Percentiles rank a stretch among this genome's conserved stretches.
These are phyloP conservation scores for Drepana falcataria DNA, from an alignment of 2,888 invertebrate species.

Conservation along the genomic window DNA sequence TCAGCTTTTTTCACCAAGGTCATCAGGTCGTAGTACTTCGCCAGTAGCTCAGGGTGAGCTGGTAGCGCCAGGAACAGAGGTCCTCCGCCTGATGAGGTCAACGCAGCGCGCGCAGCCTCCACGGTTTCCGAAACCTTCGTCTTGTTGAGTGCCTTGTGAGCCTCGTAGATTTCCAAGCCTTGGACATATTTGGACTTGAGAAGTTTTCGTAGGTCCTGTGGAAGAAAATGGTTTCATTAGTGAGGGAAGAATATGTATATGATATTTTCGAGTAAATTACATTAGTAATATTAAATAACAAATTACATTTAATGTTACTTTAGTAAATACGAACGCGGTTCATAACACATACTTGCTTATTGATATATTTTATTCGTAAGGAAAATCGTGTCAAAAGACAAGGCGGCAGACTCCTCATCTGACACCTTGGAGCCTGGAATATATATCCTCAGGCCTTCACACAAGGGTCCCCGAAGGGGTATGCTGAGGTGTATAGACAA, in stretches of 20 bases:
- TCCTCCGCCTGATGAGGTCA: constrained; percentile 70
- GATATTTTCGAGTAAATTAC: too few relatives aligned
- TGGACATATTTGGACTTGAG: constrained; percentile 78
- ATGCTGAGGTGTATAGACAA: too few relatives aligned
- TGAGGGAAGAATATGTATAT: neutral
- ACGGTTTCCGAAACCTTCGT: constrained; percentile 69
- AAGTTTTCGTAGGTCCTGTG: constrained; percentile 74
- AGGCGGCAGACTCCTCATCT: too few relatives aligned
- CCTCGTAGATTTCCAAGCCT: constrained; percentile 77
- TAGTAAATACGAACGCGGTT: too few relatives aligned
- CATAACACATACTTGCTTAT: too few relatives aligned
- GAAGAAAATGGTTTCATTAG: constrained; percentile 17
- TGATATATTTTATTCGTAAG: too few relatives aligned
- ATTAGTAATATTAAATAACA: too few relatives aligned
- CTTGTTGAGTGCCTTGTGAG: constrained; percentile 71
- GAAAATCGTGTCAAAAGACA: too few relatives aligned
- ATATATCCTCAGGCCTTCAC: too few relatives aligned
- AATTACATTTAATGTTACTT: too few relatives aligned
- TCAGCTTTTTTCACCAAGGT: constrained; percentile 82
- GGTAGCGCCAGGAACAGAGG: constrained; percentile 81
- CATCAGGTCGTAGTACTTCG: constrained; percentile 85
- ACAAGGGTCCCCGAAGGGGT: too few relatives aligned
- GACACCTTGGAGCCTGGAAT: too few relatives aligned
- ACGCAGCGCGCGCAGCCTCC: constrained; percentile 59
- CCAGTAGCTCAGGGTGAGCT: constrained; percentile 80